Conservation (phyloP, 2,113 vertebrate genomes). For the Pelecanus crispus region DNA sequence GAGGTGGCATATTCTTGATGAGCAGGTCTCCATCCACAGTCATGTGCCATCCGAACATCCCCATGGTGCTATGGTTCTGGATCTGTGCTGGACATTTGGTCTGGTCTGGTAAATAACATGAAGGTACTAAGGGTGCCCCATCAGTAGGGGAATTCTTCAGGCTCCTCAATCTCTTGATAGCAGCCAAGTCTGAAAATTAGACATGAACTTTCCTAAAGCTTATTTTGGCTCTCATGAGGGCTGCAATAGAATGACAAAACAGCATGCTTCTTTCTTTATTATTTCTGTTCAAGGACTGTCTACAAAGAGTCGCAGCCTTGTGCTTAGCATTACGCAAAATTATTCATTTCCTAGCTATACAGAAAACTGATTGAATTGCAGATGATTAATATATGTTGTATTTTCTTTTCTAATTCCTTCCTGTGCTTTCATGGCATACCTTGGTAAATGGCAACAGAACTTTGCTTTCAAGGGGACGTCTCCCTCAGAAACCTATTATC, state of each 20-base stretch:
- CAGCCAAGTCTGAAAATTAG: not conserved
- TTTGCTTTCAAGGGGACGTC: not conserved
- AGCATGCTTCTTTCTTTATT: not conserved
- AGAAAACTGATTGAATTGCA: slow-evolving; percentile 22
- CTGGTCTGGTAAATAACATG: not conserved
- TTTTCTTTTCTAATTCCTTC: slow-evolving; percentile 24
- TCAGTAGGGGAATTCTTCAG: not conserved
- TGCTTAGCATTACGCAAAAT: slow-evolving; percentile 9
- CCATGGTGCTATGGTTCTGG: not conserved
- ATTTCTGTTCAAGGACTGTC: slow-evolving; percentile 39
- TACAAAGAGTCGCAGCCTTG: not conserved
- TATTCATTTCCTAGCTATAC: slow-evolving; percentile 19
- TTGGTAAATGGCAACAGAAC: not conserved
- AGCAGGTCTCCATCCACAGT: not conserved
- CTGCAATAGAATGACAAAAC: not conserved
- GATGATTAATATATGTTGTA: slow-evolving; percentile 7
- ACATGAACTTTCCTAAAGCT: not conserved
- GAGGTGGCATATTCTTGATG: not conserved
- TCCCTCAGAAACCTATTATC: slow-evolving; percentile 43
- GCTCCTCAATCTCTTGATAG: not conserved
- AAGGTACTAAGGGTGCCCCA: not conserved
- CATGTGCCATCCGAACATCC: not conserved
- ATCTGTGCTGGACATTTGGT: not conserved
- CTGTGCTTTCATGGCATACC: not conserved
- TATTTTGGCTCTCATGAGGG: not conserved